Percentiles rank a stretch among this genome's conserved stretches.
Evolutionary conservation across 2,888 invertebrate species (phyloP).

Genomic region (Odiellus spinosus): DNA sequence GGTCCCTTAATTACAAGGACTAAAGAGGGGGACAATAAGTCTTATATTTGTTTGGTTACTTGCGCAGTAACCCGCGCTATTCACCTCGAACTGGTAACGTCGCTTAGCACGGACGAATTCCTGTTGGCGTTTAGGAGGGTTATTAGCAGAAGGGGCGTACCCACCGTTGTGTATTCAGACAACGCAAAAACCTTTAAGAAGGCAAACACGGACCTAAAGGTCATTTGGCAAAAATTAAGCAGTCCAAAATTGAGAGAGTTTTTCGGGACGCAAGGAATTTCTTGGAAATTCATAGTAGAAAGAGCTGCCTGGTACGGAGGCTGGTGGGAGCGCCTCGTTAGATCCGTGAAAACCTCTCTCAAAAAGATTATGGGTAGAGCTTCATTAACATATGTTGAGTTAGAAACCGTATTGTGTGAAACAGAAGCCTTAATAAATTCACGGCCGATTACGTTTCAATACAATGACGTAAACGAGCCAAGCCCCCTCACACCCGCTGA

Average conservation of each 20-base stretch:
- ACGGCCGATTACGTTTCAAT: conserved; percentile 25
- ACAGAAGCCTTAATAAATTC: conserved; percentile 24
- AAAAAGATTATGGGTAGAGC: conserved; percentile 25
- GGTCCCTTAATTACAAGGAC: conserved; percentile 12
- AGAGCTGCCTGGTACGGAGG: conserved; percentile 32
- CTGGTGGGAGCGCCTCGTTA: conserved; percentile 31
- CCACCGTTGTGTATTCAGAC: conserved; percentile 26
- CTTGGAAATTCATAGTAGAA: conserved; percentile 28
- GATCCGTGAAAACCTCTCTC: conserved; percentile 27
- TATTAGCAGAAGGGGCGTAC: conserved; percentile 24
- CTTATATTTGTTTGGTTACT: not conserved
- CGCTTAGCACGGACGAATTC: conserved; percentile 24
- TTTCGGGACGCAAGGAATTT: conserved; percentile 11
- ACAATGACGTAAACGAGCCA: conserved; percentile 16
- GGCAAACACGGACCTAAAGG: conserved; percentile 24
- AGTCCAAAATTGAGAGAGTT: conserved; percentile 7
- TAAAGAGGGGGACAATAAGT: not conserved
- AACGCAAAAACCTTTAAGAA: conserved; percentile 30
- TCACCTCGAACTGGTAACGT: conserved; percentile 27
- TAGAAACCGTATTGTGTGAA: conserved; percentile 25
- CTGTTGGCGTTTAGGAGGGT: conserved; percentile 25
- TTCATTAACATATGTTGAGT: conserved; percentile 28
- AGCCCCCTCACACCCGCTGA: too few relatives aligned
- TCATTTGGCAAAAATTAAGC: not conserved
- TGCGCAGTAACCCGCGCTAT: conserved; percentile 21